A percentile compares a stretch with the other conserved stretches of the same genome.
Conservation (phyloP, 2,113 vertebrate genomes). For the Atractosteus spatula region DNA sequence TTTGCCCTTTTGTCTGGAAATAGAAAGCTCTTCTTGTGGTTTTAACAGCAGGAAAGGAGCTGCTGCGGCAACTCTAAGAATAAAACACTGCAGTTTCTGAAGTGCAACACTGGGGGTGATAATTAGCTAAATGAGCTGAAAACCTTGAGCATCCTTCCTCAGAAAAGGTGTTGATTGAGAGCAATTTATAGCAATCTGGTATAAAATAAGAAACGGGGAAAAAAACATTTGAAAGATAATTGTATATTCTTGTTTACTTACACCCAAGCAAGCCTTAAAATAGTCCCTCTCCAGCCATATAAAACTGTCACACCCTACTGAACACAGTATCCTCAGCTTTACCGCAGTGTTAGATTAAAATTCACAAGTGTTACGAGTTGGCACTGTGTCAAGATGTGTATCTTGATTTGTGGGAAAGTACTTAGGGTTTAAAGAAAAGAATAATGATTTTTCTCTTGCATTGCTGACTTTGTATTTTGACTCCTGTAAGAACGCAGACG, state of each 20-base stretch:
- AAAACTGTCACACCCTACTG: no score
- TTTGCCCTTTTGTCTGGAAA: neutral
- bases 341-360: neutral
- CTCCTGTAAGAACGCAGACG: no score
- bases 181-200: conserved; percentile 31
- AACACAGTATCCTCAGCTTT: neutral
- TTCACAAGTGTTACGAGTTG: neutral
- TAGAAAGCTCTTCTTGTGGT: neutral
- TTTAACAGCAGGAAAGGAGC: neutral
- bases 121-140: conserved; percentile 38
- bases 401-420: no score
- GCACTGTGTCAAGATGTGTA: no score
- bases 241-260: neutral
- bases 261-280: neutral
- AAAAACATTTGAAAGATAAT: conserved; percentile 7
- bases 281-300: no score
- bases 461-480: no score
- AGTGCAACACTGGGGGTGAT: conserved; percentile 38
- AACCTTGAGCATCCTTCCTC: conserved; percentile 25
- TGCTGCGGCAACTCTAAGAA: conserved; percentile 22
- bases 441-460: no score
- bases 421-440: no score
- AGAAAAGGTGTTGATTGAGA: conserved; percentile 38
- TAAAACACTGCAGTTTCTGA: conserved; percentile 19
- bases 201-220: neutral